Percentiles rank a stretch among this genome's conserved stretches.
phyloP scores from a whole-genome alignment of 2,888 invertebrate species.

The Ichneumoninae sp. region DNA sequence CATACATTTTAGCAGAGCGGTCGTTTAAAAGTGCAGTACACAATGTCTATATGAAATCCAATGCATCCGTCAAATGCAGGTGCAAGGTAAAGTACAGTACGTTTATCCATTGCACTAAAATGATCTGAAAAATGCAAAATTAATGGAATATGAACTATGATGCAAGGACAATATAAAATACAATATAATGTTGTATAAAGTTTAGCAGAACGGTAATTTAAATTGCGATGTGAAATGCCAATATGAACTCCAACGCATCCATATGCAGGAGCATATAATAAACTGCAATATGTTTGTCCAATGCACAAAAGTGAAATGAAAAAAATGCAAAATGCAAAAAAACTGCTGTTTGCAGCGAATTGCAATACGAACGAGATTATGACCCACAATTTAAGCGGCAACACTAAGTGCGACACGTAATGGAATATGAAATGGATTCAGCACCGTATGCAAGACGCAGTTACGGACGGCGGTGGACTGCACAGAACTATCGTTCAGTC shows the following conservation, averaged over 20 bases:
- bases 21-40: no score
- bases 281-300: neutral
- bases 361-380: neutral
- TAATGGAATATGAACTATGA: neutral
- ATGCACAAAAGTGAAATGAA: neutral
- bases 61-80: no score
- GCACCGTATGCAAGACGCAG: neutral
- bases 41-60: no score
- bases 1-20: neutral
- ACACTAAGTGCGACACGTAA: neutral
- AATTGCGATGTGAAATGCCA: neutral
- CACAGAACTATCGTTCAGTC: slow-evolving; percentile 21
- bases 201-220: neutral
- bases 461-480: neutral
- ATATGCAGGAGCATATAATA: neutral
- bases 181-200: neutral
- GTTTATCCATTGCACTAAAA: no score
- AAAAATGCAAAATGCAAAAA: neutral
- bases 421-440: neutral
- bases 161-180: neutral
- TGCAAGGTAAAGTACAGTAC: no score
- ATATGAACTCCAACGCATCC: neutral
- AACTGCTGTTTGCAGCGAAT: neutral
- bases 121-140: neutral
- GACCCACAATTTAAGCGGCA: neutral